A percentile compares a stretch with the other conserved stretches of the same genome.
Evolutionary conservation across 92 coral and sea anemone genomes (phyloP).

Genomic region (Umimayanthus kanabou): DNA sequence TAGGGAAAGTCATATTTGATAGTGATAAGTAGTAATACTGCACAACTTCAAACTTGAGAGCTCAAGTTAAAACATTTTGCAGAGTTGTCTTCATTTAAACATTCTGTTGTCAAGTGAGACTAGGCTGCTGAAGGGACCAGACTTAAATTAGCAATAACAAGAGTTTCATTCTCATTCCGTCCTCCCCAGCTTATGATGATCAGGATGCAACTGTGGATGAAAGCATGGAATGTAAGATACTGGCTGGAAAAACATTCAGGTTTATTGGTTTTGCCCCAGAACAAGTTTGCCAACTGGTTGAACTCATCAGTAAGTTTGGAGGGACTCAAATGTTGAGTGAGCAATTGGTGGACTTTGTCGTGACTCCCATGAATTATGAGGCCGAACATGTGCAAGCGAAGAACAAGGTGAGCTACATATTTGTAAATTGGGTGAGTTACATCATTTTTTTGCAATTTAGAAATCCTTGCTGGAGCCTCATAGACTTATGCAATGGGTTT

Average conservation of each 20-base stretch:
- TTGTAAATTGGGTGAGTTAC: no score
- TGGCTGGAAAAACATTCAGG: slow-evolving; percentile 58
- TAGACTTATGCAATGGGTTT: no score
- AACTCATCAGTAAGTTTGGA: slow-evolving; percentile 68
- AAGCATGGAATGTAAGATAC: slow-evolving; percentile 53
- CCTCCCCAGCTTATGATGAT: slow-evolving; percentile 43
- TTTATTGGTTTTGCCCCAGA: slow-evolving; percentile 71
- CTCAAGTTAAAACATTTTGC: no score
- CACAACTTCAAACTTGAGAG: no score
- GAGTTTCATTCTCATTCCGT: background rate
- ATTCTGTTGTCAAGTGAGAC: no score
- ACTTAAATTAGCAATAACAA: background rate
- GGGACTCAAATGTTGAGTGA: slow-evolving; percentile 53
- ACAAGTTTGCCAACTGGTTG: slow-evolving; percentile 59
- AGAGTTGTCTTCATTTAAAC: no score
- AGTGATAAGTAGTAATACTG: no score
- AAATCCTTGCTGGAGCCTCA: no score
- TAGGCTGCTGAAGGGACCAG: no score
- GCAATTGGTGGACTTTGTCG: slow-evolving; percentile 74
- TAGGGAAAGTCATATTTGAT: no score
- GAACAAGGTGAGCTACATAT: slow-evolving; percentile 47
- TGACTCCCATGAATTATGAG: slow-evolving; percentile 80
- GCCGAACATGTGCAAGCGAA: slow-evolving; percentile 50
- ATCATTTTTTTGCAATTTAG: no score
- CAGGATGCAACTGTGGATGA: slow-evolving; percentile 67